These are phyloP conservation scores for Amazona guildingii DNA, from an alignment of 2,113 vertebrate genomes.

Conservation along the genomic window DNA sequence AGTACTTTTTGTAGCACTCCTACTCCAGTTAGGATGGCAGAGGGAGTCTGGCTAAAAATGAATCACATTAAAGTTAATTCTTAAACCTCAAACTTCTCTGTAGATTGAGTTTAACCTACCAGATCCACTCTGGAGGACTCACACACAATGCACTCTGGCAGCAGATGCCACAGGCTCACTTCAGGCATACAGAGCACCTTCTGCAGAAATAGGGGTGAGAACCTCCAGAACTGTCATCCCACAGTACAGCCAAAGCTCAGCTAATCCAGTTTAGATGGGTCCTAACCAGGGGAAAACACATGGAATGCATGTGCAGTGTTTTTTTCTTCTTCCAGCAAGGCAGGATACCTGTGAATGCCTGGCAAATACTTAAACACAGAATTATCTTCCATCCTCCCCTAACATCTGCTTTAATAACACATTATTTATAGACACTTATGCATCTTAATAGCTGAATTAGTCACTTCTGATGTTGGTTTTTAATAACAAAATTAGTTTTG, in stretches of 20 bases:
- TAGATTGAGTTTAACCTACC: not conserved
- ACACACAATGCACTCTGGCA: not conserved
- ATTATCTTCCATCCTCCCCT: not conserved
- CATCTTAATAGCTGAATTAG: not conserved
- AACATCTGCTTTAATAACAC: not conserved
- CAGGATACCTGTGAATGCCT: not conserved
- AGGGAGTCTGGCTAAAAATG: not conserved
- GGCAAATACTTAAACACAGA: not conserved
- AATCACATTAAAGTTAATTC: not conserved
- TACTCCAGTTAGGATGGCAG: not conserved
- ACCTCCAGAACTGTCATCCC: not conserved
- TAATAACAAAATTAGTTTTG: not conserved
- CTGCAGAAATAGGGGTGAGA: accelerated
- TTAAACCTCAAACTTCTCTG: not conserved
- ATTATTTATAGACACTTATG: not conserved
- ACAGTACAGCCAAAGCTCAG: not conserved
- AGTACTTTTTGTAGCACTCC: not conserved
- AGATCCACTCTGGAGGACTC: not conserved
- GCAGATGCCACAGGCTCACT: not conserved
- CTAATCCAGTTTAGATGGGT: not conserved
- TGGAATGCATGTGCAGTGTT: not conserved
- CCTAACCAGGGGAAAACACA: not conserved
- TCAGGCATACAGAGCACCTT: not conserved
- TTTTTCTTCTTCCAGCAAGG: not conserved
- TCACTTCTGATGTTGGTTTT: not conserved